Evolutionary conservation across 2,888 invertebrate species (phyloP).

Genomic region (Atrina japonica): DNA sequence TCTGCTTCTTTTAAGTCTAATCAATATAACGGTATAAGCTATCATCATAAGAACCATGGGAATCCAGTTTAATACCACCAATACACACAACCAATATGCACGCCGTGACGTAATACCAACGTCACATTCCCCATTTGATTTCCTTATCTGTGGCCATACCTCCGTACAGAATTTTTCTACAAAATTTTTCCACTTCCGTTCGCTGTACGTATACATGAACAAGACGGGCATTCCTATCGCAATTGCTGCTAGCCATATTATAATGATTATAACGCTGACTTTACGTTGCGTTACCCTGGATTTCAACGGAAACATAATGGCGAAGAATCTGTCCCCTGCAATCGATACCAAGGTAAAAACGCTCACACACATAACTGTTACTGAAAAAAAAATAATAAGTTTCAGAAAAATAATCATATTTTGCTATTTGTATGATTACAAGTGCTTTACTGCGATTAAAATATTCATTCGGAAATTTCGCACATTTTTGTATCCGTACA

Average conservation of each 20-base stretch:
- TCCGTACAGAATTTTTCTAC: slow-evolving; percentile 71
- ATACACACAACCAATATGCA: slow-evolving; percentile 71
- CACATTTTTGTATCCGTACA: too few relatives aligned
- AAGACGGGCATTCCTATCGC: slow-evolving; percentile 66
- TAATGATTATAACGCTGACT: slow-evolving; percentile 61
- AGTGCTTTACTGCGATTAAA: too few relatives aligned
- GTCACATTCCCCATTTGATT: slow-evolving; percentile 62
- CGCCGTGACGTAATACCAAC: slow-evolving; percentile 63
- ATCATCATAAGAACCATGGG: slow-evolving; percentile 71
- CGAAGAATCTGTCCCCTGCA: slow-evolving; percentile 73
- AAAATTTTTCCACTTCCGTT: slow-evolving; percentile 68
- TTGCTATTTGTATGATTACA: not conserved
- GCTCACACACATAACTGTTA: slow-evolving; percentile 71
- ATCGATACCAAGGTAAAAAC: slow-evolving; percentile 71
- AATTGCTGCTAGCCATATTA: slow-evolving; percentile 64
- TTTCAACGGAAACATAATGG: slow-evolving; percentile 73
- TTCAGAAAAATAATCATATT: not conserved
- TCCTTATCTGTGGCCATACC: slow-evolving; percentile 62
- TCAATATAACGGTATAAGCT: slow-evolving; percentile 67
- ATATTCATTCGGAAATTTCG: too few relatives aligned
- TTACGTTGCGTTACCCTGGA: slow-evolving; percentile 68
- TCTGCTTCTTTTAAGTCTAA: slow-evolving; percentile 62
- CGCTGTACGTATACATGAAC: slow-evolving; percentile 65
- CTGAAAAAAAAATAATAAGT: slow-evolving; percentile 49
- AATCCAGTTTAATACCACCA: slow-evolving; percentile 74